Evolutionary conservation across 2,888 invertebrate genomes (phyloP).

Genomic region (Hypercompe scribonia): DNA sequence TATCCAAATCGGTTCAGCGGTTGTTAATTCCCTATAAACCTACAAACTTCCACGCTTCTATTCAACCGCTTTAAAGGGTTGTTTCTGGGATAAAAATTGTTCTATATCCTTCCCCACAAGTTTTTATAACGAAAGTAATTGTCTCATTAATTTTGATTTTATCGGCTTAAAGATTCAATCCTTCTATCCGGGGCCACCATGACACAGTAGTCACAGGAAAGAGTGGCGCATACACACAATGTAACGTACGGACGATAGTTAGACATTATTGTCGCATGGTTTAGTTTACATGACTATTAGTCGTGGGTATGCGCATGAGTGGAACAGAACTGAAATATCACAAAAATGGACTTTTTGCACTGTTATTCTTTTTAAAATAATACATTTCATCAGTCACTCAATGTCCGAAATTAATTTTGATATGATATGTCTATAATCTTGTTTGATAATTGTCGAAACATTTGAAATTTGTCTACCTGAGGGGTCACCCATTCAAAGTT

Average conservation of each 20-base stretch:
- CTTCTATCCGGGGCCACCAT: no score
- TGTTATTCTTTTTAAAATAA: slow-evolving; percentile 43
- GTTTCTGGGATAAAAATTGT: no score
- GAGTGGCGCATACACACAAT: slow-evolving; percentile 41
- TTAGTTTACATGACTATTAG: slow-evolving; percentile 24
- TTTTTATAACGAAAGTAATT: slow-evolving; percentile 2
- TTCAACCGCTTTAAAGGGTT: no score
- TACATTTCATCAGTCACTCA: slow-evolving; percentile 32
- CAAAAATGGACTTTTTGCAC: slow-evolving; percentile 34
- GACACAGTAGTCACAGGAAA: slow-evolving; percentile 48
- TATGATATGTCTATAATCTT: no score
- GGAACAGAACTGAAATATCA: no score
- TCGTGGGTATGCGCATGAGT: slow-evolving; percentile 49
- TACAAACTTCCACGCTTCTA: no score
- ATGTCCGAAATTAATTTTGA: slow-evolving; percentile 4
- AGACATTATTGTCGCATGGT: slow-evolving; percentile 48
- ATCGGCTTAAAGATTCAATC: slow-evolving; percentile 17
- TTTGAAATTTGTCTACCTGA: neutral
- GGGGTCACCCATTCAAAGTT: no score
- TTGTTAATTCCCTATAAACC: no score
- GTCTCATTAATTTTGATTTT: slow-evolving; percentile 10
- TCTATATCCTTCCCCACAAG: no score
- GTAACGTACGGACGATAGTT: slow-evolving; percentile 39
- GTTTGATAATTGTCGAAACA: neutral
- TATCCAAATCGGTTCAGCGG: no score